Base-by-base conservation (phyloP, 2,888 invertebrate genomes). In the Nineta flava region DNA sequence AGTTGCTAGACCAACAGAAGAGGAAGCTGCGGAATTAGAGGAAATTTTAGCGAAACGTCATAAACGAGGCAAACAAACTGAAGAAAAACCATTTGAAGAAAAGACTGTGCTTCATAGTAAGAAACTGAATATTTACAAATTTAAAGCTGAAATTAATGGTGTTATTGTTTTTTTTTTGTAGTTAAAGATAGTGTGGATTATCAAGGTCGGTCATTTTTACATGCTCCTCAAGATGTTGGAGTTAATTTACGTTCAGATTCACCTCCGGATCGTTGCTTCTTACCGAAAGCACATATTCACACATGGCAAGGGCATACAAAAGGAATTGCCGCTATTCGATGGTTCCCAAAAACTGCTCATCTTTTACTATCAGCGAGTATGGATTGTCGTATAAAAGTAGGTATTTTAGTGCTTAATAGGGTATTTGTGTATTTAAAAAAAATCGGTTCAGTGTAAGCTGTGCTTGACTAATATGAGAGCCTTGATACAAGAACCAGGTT, bases 301-400 rank as follows among this genome's bases (percentile, higher is more conserved):
- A 92, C 93, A 0, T 97, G 95, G 94, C 81, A 87, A 55, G 97
- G 97, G 0, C 99, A 99, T 70, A 88, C 88, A 17, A 97, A 97
- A 68, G 95, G 95, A 45, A 83, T 99, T 59, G 86, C 96, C 0
- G 86, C 90, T 1, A 91, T 93, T 54, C 79, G 92, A 51, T 96
- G 95, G 91, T 88, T 95, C 61, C 99, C 99, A 0, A 73, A 75
- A 55, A 88, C 93, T 0, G 97, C 94, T 0, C 99, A 99, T 68
- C 76, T 99, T 51, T 72, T 99, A 59, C 73, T 99, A 1, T 96
- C 97, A 0, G 90, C 87, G 48, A 88, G 95, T 57, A 95, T 99
- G 96, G 99, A 99, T 67, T 85, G 86, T 57, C 79, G 94, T 56
- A 88, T 97, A 49, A 97, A 99, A 76, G 84, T 86, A 41, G 7